These are phyloP conservation scores for Mamestra configurata DNA, from an alignment of 1,140 invertebrate genomes.

Conservation along the genomic window DNA sequence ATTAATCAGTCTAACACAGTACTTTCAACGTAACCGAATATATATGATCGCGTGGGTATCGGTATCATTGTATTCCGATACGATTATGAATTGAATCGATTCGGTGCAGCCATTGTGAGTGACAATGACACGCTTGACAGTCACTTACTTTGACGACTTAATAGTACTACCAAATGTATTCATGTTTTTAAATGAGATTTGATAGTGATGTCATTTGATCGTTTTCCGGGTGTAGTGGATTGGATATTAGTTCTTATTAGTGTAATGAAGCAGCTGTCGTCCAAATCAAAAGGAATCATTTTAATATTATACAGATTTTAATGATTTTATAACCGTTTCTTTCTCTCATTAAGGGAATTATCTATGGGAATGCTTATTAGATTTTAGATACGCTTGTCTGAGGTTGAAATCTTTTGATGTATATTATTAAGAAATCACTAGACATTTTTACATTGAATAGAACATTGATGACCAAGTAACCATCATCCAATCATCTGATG, in stretches of 20 bases:
- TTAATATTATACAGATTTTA: conserved; percentile 10
- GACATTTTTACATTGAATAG: too few species aligned
- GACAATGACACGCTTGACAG: conserved; percentile 25
- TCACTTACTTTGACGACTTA: conserved; percentile 34
- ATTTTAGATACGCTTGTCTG: conserved; percentile 21
- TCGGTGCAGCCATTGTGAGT: conserved; percentile 32
- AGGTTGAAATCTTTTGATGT: conserved; percentile 4
- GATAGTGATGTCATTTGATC: conserved; percentile 36
- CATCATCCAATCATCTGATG: too few species aligned
- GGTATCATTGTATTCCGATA: conserved; percentile 54
- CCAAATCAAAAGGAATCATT: conserved; percentile 16
- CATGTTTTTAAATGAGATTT: conserved; percentile 35
- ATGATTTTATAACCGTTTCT: background rate
- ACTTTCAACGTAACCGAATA: conserved; percentile 16
- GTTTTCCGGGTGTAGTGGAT: background rate
- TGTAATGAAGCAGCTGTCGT: conserved; percentile 20
- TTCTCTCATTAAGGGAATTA: background rate
- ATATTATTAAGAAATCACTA: background rate
- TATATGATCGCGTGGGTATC: conserved; percentile 52
- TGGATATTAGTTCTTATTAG: background rate
- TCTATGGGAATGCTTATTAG: conserved; percentile 21
- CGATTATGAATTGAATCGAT: conserved; percentile 41
- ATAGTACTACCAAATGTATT: conserved; percentile 27
- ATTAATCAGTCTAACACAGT: conserved; percentile 26
- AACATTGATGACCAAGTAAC: too few species aligned